These are phyloP conservation scores for Tholera decimalis DNA, from an alignment of 2,888 invertebrate genomes.

Conservation along the genomic window DNA sequence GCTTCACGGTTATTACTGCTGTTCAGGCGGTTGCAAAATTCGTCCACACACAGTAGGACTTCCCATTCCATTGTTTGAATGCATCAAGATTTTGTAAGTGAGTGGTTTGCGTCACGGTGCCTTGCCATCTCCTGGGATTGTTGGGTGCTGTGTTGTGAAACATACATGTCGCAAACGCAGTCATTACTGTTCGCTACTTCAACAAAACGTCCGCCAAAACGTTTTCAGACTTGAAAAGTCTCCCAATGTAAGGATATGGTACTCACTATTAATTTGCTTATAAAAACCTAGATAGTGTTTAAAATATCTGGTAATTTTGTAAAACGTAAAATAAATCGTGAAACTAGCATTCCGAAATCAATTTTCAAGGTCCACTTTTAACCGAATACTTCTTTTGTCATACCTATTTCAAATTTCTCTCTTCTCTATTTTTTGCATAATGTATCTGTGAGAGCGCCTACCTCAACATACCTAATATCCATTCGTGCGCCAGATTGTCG, in stretches of 20 bases:
- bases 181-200: slow-evolving; percentile 6
- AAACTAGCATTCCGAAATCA: not conserved
- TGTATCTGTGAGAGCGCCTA: not conserved
- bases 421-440: not conserved
- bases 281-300: not conserved
- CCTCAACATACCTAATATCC: slow-evolving; percentile 29
- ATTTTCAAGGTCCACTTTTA: not conserved
- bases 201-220: slow-evolving; percentile 3
- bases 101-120: slow-evolving; percentile 76
- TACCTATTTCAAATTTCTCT: not conserved
- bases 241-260: not conserved
- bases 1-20: slow-evolving; percentile 62
- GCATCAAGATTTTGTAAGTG: slow-evolving; percentile 80
- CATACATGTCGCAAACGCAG: slow-evolving; percentile 52
- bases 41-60: slow-evolving; percentile 74
- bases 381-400: not conserved
- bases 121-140: slow-evolving; percentile 75
- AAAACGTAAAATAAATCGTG: too few relatives aligned
- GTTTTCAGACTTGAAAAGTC: not conserved
- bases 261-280: not conserved
- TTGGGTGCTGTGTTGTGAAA: slow-evolving; percentile 61
- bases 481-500: slow-evolving; percentile 34
- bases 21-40: slow-evolving; percentile 76
- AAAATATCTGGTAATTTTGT: not conserved
- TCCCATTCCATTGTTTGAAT: slow-evolving; percentile 83